Evolutionary conservation across 2,113 vertebrate genomes (phyloP), one percentile per base, ranked within the genome.

Genomic region (Malurus melanocephalus): DNA sequence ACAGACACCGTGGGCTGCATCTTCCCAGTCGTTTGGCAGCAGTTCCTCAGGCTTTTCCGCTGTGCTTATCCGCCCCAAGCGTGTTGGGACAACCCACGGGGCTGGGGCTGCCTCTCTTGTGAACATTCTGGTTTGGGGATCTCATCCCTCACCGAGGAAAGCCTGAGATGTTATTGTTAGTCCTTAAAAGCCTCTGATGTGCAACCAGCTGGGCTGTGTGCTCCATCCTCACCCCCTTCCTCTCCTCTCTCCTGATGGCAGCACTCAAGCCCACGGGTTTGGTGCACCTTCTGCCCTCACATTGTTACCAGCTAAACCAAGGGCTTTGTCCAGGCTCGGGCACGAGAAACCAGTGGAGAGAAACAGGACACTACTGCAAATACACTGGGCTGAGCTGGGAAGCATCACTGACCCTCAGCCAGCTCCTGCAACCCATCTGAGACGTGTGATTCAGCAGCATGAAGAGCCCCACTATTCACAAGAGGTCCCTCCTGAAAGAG

Each of bases 1-100:
- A 94, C 86, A 93, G 90, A 88, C 56, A 13, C 55, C 2, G 87
- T 92, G 85, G 94, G 94, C 66, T 94, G 91, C 87, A 92, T 88
- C 85, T 91, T 80, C 77, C 80, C 91, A 86, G 87, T 9, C 72
- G 8, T 85, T 85, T 73, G 75, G 61, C 86, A 89, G 59, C 77
- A 85, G 67, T 8, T 7, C 32, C 77, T 56, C 28, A 51, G 87
- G 86, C 90, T 94, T 82, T 85, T 90, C 92, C n/a, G 0, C 55
- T 3, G 6, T 6, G 11, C 56, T 86, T 73, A 74, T 33, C 76
- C 9, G 0, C 61, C 83, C 83, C 32, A 24, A 6, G 52, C 2
- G 0, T 38, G 38, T 57, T 84, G 53, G 88, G 86, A 74, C 83
- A 93, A 26, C 67, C 59, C 23, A 0, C 4, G 11, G 62, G 32